Evolutionary conservation across 2,113 vertebrate genomes (phyloP), one percentile per base, ranked within the genome.

Genomic region (Petroica traversi): DNA sequence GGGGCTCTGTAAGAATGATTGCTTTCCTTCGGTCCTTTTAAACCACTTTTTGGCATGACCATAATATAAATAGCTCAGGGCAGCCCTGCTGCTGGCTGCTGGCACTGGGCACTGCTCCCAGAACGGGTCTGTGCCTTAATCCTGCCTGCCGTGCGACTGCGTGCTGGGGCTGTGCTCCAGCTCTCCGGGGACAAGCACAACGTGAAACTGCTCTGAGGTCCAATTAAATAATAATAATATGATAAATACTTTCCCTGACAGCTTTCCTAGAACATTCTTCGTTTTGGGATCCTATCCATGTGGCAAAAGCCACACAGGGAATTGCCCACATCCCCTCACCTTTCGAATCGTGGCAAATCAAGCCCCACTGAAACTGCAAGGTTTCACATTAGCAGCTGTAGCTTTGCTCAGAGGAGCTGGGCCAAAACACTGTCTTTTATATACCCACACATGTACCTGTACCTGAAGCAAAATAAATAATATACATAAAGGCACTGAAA

Each of bases 291-390:
- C 12, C 11, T 77, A 45, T 43, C 26, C 5, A 26, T 0, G 0
- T 5, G 58, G 1, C 58, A 62, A 68, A 64, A 76, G 8, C 58
- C 0, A 0, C 8, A 12, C 3, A 1, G 9, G 18, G n/a, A 45
- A 38, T 85, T 41, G 16, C 24, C 41, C 29, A 51, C 4, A 76
- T 8, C 18, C 14, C n/a, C 29, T 69, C 51, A 46, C 23, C 31
- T 75, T 87, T 79, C 40, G 40, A 26, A 11, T 20, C 14, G 15
- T 8, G 18, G 68, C 45, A 79, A 82, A 74, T 15, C n/a, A 41
- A 78, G 36, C 14, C 41, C 18, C 2, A 10, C 19, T 52, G 31
- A 75, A 72, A 36, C 61, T 29, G 38, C 34, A 61, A 57, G 45
- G 19, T 63, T 81, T 87, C n/a, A 26, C 31, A 7, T 15, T 5